Conservation (phyloP, 2,113 vertebrate species). For the Antechinus stuartii region DNA sequence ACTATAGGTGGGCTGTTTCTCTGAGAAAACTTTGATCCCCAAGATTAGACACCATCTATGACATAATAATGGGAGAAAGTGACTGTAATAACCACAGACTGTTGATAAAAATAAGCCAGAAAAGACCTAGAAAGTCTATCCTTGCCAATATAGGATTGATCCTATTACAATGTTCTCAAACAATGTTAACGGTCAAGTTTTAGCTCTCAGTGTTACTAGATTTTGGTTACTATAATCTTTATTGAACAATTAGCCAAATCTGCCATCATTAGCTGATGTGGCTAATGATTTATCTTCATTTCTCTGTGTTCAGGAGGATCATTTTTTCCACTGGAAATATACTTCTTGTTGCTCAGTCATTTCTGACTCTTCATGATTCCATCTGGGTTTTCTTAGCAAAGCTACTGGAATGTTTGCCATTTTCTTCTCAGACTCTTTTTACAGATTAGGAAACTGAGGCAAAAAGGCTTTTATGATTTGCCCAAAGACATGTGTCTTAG, state of each 20-base stretch:
- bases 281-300: fast-evolving
- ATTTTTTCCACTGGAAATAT: neutral
- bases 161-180: neutral
- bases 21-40: neutral
- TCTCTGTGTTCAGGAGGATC: slow-evolving; percentile 2
- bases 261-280: fast-evolving
- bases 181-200: neutral
- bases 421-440: neutral
- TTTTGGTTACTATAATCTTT: neutral
- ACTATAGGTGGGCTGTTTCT: neutral
- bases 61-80: neutral
- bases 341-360: neutral
- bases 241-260: neutral
- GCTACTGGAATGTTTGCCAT: neutral
- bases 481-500: neutral
- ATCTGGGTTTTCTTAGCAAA: neutral
- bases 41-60: neutral
- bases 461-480: neutral
- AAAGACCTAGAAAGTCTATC: fast-evolving
- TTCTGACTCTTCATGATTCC: neutral
- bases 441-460: neutral
- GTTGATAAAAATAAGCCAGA: neutral
- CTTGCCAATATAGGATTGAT: neutral
- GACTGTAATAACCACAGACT: neutral
- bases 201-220: neutral